These are phyloP conservation scores for Leptoclinus maculatus DNA, from an alignment of 2,797 vertebrate species.

Conservation along the genomic window DNA sequence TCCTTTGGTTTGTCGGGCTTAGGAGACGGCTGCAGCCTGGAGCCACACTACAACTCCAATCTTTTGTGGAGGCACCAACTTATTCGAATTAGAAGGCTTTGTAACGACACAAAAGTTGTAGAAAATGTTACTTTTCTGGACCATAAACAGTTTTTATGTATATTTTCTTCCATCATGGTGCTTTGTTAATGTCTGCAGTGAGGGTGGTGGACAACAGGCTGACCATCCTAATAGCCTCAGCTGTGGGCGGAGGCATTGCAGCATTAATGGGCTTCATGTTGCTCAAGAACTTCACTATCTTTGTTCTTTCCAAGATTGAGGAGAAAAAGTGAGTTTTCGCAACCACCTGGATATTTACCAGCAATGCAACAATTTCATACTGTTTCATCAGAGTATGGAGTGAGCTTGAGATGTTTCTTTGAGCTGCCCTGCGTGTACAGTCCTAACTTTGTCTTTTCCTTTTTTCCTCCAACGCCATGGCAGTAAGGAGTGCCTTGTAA, in stretches of 20 bases:
- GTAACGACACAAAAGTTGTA: neutral
- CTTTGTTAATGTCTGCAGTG: constrained; percentile 81
- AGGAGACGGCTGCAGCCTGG: neutral
- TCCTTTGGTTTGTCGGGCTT: neutral
- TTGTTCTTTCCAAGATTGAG: constrained; percentile 90
- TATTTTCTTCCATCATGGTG: neutral
- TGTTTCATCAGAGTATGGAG: constrained; percentile 32
- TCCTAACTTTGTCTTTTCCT: constrained; percentile 37
- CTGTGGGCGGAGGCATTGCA: constrained; percentile 91
- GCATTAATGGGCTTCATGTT: constrained; percentile 91
- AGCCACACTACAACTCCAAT: neutral
- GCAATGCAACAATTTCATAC: constrained; percentile 10
- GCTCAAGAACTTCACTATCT: constrained; percentile 92
- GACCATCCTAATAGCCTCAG: constrained; percentile 89
- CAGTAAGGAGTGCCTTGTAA: constrained; percentile 97
- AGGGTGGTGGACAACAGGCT: constrained; percentile 92
- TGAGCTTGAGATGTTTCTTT: constrained; percentile 6
- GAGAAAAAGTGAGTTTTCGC: constrained; percentile 93
- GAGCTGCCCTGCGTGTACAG: neutral
- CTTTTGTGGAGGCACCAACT: neutral
- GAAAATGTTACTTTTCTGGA: neutral
- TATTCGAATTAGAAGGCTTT: neutral
- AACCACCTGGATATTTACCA: neutral
- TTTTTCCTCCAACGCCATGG: constrained; percentile 14
- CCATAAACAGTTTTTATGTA: neutral